Conservation (phyloP, 2,113 vertebrate genomes). For the Oncorhynchus keta region DNA sequence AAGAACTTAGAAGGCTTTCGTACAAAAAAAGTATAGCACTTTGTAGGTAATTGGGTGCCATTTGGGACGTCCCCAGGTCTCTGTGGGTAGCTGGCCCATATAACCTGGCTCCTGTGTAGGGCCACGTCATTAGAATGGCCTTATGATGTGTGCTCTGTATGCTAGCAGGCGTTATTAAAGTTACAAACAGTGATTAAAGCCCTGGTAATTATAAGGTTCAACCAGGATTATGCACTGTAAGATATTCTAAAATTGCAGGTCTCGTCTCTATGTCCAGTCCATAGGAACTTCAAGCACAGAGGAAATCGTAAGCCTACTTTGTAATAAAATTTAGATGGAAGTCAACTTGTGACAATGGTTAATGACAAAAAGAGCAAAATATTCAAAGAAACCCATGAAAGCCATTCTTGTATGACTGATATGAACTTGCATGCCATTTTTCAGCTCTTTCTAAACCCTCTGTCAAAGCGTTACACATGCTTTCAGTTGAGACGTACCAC, state of each 20-base stretch:
- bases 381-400: not conserved
- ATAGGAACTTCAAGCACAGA: not conserved
- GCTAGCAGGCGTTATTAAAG: not conserved
- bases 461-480: not conserved
- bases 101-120: not conserved
- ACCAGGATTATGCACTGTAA: not conserved
- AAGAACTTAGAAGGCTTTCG: too few relatives aligned
- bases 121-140: not conserved
- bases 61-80: too few relatives aligned
- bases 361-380: too few relatives aligned
- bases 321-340: too few relatives aligned
- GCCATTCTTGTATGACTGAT: too few relatives aligned
- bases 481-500: too few relatives aligned
- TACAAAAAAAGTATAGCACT: too few relatives aligned
- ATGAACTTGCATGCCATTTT: too few relatives aligned
- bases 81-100: not conserved
- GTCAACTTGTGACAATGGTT: not conserved
- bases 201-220: not conserved
- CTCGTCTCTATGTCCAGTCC: not conserved
- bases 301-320: not conserved
- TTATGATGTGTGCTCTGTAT: not conserved
- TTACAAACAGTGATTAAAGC: not conserved
- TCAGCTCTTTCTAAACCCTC: not conserved
- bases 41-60: too few relatives aligned
- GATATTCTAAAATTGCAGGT: not conserved